phyloP scores from a whole-genome alignment of 2,113 vertebrate species.

The Nycticryphes semicollaris region DNA sequence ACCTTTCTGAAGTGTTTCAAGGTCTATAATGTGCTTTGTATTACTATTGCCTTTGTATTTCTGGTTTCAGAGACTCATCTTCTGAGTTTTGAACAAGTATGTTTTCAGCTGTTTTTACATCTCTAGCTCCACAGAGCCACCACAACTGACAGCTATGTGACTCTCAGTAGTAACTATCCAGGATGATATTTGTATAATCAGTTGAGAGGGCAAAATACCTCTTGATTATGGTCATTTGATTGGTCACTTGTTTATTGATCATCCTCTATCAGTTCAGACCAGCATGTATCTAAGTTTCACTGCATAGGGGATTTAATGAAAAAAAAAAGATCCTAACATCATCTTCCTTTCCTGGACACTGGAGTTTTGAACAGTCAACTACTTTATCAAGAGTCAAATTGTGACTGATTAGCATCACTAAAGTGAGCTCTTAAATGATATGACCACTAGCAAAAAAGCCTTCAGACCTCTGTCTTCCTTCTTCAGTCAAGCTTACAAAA shows the following conservation, averaged over 20 bases:
- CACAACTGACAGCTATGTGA: background rate
- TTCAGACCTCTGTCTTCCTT: background rate
- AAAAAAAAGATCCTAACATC: background rate
- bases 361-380: background rate
- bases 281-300: background rate
- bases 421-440: background rate
- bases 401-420: background rate
- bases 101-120: background rate
- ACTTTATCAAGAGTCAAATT: background rate
- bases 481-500: background rate
- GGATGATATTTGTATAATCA: background rate
- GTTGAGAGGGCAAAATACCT: background rate
- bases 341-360: background rate
- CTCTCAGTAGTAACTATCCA: background rate
- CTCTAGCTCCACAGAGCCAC: background rate
- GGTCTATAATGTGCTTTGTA: background rate
- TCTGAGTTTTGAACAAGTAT: background rate
- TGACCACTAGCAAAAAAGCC: background rate
- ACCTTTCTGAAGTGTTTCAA: background rate
- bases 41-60: background rate
- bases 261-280: background rate
- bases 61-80: background rate
- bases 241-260: too few relatives aligned
- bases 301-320: background rate
- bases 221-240: background rate